Evolutionary conservation across 2,797 vertebrate genomes (phyloP).

Genomic region (Luscinia megarhynchos): DNA sequence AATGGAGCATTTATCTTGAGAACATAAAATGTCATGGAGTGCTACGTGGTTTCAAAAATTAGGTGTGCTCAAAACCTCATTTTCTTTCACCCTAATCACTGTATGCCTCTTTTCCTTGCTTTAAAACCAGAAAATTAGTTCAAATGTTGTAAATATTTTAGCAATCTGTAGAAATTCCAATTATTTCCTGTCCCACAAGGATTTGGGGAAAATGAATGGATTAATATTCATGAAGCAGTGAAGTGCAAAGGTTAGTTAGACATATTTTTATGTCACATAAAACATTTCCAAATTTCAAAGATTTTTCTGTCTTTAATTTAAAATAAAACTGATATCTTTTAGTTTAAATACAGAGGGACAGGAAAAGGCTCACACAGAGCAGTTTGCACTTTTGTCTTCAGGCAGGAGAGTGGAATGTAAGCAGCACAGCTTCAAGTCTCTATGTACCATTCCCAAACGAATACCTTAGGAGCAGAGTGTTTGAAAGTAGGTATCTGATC

Average conservation of each 20-base stretch:
- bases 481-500: background rate
- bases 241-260: background rate
- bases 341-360: background rate
- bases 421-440: background rate
- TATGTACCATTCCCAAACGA: background rate
- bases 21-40: background rate
- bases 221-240: background rate
- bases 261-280: background rate
- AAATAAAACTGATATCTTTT: background rate
- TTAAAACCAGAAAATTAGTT: background rate
- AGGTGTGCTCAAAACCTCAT: background rate
- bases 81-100: background rate
- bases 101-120: background rate
- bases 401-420: background rate
- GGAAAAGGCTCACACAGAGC: background rate
- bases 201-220: background rate
- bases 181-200: background rate
- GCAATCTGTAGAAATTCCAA: background rate
- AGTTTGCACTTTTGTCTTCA: background rate
- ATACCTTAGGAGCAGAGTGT: background rate
- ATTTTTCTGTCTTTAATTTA: background rate
- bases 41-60: background rate
- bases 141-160: background rate
- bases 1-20: background rate
- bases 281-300: background rate